These are phyloP conservation scores for Sebastes dallii DNA, from an alignment of 2,797 vertebrate species.

Conservation along the genomic window DNA sequence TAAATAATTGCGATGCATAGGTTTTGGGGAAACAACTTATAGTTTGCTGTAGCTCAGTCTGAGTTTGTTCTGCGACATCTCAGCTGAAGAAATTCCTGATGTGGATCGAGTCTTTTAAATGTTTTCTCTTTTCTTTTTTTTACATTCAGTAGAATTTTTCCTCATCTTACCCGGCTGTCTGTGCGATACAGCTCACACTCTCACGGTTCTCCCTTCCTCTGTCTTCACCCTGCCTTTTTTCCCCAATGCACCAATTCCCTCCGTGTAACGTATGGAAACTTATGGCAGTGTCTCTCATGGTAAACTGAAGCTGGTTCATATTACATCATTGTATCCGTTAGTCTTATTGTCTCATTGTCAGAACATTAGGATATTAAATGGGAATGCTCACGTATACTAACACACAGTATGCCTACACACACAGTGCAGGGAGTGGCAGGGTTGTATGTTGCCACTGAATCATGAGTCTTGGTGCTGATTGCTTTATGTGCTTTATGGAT, in stretches of 20 bases:
- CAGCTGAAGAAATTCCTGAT: background rate
- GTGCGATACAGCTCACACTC: background rate
- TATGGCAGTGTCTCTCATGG: conserved; percentile 1
- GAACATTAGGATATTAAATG: conserved; percentile 1
- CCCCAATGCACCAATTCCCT: background rate
- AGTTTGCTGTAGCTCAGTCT: background rate
- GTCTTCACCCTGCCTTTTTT: background rate
- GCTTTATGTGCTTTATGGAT: conserved; percentile 49
- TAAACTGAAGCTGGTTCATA: conserved; percentile 16
- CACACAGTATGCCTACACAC: conserved; percentile 6
- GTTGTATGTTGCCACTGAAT: conserved; percentile 39
- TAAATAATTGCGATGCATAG: background rate
- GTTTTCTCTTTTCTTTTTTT: background rate
- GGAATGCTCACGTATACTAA: background rate
- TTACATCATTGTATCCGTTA: conserved; percentile 29
- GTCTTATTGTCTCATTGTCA: conserved; percentile 18
- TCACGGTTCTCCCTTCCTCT: conserved; percentile 32
- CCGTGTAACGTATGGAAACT: conserved; percentile 23
- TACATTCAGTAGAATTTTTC: background rate
- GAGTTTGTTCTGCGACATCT: background rate
- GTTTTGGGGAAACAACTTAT: background rate
- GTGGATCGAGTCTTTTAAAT: background rate
- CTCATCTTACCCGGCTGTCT: background rate
- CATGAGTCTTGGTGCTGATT: conserved; percentile 38
- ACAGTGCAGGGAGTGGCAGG: conserved; percentile 21